Evolutionary conservation across 2,113 vertebrate genomes (phyloP).

Genomic region (Sisor rabdophorus): DNA sequence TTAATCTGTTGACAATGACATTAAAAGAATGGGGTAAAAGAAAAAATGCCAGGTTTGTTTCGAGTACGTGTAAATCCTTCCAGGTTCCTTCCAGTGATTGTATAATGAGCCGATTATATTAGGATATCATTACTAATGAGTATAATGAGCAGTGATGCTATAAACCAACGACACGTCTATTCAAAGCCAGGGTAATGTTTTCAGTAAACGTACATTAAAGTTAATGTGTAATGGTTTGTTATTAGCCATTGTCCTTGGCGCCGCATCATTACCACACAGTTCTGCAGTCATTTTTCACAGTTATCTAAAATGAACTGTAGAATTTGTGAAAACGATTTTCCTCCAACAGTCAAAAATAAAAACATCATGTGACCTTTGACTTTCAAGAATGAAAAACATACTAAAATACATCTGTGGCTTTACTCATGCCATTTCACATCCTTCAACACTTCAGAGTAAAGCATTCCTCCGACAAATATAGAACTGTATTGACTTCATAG

Average conservation of each 20-base stretch:
- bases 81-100: conserved; percentile 29
- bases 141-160: background rate
- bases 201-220: conserved; percentile 26
- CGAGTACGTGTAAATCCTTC: conserved; percentile 34
- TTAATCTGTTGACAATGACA: conserved; percentile 37
- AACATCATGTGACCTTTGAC: background rate
- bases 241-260: conserved; percentile 11
- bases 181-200: conserved; percentile 32
- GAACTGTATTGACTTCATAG: background rate
- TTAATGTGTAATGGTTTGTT: conserved; percentile 33
- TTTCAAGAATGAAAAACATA: conserved; percentile 1
- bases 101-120: conserved; percentile 23
- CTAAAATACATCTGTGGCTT: background rate
- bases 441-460: background rate
- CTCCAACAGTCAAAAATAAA: background rate
- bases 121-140: background rate
- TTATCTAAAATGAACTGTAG: background rate
- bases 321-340: background rate
- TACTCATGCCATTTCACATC: background rate
- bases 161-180: conserved; percentile 28
- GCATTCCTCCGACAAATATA: background rate
- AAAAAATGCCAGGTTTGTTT: conserved; percentile 20
- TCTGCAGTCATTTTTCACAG: no score
- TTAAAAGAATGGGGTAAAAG: conserved; percentile 24
- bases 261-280: background rate